A percentile compares a stretch with the other conserved stretches of the same genome.
These are phyloP conservation scores for Oligia strigilis DNA, from an alignment of 2,888 invertebrate genomes.

Conservation along the genomic window DNA sequence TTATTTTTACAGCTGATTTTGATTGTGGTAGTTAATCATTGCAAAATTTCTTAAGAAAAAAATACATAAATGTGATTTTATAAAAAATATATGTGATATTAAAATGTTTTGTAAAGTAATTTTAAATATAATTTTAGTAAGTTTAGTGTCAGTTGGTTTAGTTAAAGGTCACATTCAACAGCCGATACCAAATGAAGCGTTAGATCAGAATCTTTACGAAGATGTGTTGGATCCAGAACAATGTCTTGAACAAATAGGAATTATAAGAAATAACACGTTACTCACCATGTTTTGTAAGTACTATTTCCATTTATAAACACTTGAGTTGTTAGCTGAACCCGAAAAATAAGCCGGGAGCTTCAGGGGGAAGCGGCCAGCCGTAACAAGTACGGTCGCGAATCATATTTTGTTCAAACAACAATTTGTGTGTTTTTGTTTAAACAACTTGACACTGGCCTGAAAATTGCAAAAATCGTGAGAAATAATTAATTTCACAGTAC, in stretches of 20 bases:
- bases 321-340: background rate
- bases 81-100: background rate
- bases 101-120: conserved; percentile 43
- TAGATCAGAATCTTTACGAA: conserved; percentile 75
- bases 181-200: conserved; percentile 61
- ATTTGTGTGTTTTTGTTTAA: no score
- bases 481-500: background rate
- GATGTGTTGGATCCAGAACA: conserved; percentile 75
- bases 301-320: background rate
- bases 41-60: background rate
- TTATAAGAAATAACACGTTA: conserved; percentile 63
- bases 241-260: conserved; percentile 76
- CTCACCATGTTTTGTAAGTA: conserved; percentile 77
- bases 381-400: background rate
- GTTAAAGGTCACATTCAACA: conserved; percentile 51
- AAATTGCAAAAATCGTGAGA: background rate
- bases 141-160: conserved; percentile 34
- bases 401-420: background rate
- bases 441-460: background rate
- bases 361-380: background rate
- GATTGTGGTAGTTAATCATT: background rate
- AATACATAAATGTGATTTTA: background rate
- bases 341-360: background rate
- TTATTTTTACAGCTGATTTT: conserved; percentile 13
- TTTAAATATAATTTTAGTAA: conserved; percentile 38